Evolutionary conservation across 2,888 invertebrate genomes (phyloP).

Genomic region (Pammene fasciana): DNA sequence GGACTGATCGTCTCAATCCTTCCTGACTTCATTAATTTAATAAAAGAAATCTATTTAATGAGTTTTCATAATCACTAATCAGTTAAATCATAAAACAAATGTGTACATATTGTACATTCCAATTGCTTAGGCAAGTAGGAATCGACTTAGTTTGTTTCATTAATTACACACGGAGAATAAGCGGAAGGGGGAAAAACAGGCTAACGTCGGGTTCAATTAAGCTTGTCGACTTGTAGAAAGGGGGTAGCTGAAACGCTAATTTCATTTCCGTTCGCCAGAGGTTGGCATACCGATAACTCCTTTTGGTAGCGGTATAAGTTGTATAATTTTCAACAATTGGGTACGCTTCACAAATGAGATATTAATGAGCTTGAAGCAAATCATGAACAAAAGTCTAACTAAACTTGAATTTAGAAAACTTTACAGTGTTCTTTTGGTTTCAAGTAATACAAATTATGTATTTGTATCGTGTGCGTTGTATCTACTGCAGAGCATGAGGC

Average conservation of each 20-base stretch:
- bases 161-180: conserved; percentile 29
- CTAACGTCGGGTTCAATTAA: conserved; percentile 29
- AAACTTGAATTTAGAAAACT: background rate
- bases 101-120: background rate
- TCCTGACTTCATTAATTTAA: too few species aligned
- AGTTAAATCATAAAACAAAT: background rate
- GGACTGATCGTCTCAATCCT: too few species aligned
- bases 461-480: conserved; percentile 21
- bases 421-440: background rate
- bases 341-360: conserved; percentile 6
- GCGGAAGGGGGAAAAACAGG: conserved; percentile 5
- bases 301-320: background rate
- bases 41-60: background rate
- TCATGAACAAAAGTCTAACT: background rate
- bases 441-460: conserved; percentile 4
- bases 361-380: conserved; percentile 11
- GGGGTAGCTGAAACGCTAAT: conserved; percentile 27
- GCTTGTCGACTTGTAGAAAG: conserved; percentile 26
- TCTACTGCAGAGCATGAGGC: conserved; percentile 15
- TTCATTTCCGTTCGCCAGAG: conserved; percentile 24
- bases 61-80: background rate
- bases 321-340: conserved; percentile 11
- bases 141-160: conserved; percentile 15
- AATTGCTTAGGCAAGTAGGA: conserved; percentile 4
- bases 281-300: conserved; percentile 4